Percentiles rank a stretch among this genome's conserved stretches.
phyloP scores from a whole-genome alignment of 2,113 vertebrate genomes.

The Probosciger aterrimus region DNA sequence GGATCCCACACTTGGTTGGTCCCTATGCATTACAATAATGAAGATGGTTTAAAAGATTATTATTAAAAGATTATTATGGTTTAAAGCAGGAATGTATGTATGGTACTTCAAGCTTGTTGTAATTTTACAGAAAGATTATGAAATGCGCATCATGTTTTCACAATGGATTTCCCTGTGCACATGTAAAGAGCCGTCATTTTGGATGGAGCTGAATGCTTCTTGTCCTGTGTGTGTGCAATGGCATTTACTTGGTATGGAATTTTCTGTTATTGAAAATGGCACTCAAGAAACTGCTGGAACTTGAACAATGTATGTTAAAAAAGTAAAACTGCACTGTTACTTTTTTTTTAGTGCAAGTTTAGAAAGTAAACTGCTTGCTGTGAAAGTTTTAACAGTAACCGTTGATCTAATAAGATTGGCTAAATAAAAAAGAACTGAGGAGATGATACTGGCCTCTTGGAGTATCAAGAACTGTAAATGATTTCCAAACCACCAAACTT shows the following conservation, averaged over 20 bases:
- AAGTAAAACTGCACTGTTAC: background rate
- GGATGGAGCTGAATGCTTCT: background rate
- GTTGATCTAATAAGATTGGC: background rate
- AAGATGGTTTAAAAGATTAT: background rate
- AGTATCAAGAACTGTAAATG: background rate
- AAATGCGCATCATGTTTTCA: background rate
- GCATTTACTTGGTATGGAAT: background rate
- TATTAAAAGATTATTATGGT: background rate
- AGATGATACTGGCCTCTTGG: background rate
- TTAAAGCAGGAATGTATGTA: background rate
- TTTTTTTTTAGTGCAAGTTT: background rate
- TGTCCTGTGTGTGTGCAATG: background rate
- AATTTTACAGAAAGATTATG: background rate
- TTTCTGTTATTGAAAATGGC: background rate
- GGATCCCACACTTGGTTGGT: background rate
- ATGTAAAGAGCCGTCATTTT: background rate
- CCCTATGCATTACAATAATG: background rate
- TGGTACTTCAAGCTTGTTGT: background rate
- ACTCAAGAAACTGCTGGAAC: background rate
- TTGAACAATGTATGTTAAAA: background rate
- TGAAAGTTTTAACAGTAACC: background rate
- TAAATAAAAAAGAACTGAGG: background rate
- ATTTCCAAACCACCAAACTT: background rate
- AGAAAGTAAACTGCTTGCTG: background rate
- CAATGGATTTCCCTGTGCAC: background rate